Evolutionary conservation across 2,888 invertebrate genomes (phyloP).

Genomic region (Erpobdella octoculata): DNA sequence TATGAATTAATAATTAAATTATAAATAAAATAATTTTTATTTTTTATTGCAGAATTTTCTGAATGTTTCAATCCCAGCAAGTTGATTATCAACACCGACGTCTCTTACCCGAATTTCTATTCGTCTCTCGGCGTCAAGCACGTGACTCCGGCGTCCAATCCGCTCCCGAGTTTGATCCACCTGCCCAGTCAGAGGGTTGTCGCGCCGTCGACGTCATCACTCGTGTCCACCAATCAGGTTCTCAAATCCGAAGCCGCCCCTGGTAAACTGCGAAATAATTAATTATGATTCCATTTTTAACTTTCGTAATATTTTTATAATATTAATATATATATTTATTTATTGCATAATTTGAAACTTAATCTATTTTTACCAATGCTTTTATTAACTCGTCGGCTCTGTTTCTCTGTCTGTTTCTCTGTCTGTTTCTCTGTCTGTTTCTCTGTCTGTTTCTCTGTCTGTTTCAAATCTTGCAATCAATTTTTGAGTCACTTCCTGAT

Average conservation of each 20-base stretch:
- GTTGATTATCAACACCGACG: neutral
- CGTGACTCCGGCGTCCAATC: conserved; percentile 1
- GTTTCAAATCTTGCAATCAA: too few relatives aligned
- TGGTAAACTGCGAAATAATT: neutral
- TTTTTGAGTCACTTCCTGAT: too few relatives aligned
- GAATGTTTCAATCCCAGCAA: neutral
- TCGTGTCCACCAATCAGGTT: conserved; percentile 3
- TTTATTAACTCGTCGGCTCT: too few relatives aligned
- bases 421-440: too few relatives aligned
- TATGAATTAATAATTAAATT: too few relatives aligned
- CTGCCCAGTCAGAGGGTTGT: conserved; percentile 1
- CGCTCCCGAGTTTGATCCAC: neutral
- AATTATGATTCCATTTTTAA: too few relatives aligned
- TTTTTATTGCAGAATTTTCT: neutral
- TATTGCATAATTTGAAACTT: too few relatives aligned
- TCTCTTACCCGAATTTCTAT: conserved; percentile 4
- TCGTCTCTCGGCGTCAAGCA: neutral
- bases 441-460: too few relatives aligned
- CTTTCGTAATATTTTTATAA: too few relatives aligned
- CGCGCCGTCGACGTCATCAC: neutral
- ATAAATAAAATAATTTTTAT: neutral
- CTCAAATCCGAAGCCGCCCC: neutral
- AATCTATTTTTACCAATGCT: too few relatives aligned
- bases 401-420: too few relatives aligned
- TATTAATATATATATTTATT: too few relatives aligned